Evolutionary conservation across 2,113 vertebrate species (phyloP), one percentile per base, ranked within the genome.

Genomic region (Datnioides undecimradiatus): DNA sequence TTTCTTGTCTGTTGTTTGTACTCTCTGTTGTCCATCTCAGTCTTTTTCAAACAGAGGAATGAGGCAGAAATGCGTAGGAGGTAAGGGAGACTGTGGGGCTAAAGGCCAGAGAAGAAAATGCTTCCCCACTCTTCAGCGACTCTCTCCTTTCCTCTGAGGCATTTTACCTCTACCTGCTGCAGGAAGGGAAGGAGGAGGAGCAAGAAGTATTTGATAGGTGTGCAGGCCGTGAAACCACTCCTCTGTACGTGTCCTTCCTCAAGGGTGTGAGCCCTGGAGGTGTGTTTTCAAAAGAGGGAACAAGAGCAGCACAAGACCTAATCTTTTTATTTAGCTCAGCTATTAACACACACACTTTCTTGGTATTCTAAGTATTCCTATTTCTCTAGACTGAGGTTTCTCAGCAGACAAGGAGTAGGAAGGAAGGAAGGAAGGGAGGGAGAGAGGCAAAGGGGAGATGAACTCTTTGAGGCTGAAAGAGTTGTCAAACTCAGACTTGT

Each of bases 401-500:
- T 52, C n/a, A 68, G 52, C 48, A 43, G 27, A 66, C 43, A 2
- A 73, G 65, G 36, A 13, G 41, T 33, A 80, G 80, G 72, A 86
- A 85, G 79, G 73, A 84, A 83, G 38, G 11, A 25, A 79, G 60
- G 60, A 16, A 58, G 65, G 13, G 31, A 60, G 78, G 7, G 46
- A 46, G 80, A 85, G 81, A 85, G 83, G 75, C 85, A 41, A 69
- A 97, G 95, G 94, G 95, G 92, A 85, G 83, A 98, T 98, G 97
- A 97, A 93, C 86, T 89, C 96, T 63, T 80, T 98, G 84, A 95
- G 95, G 91, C 95, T 99, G 83, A 99, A 98, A 88, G 97, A 97
- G 93, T 93, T 99, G 89, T 96, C 96, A 46, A 95, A 97, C 45
- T 99, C 97, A 12, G 96, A 96, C 87, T 95, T 98, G 88, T 99